Evolutionary conservation across 2,113 vertebrate genomes (phyloP), one percentile per base, ranked within the genome.

Genomic region (Haemorhous mexicanus): DNA sequence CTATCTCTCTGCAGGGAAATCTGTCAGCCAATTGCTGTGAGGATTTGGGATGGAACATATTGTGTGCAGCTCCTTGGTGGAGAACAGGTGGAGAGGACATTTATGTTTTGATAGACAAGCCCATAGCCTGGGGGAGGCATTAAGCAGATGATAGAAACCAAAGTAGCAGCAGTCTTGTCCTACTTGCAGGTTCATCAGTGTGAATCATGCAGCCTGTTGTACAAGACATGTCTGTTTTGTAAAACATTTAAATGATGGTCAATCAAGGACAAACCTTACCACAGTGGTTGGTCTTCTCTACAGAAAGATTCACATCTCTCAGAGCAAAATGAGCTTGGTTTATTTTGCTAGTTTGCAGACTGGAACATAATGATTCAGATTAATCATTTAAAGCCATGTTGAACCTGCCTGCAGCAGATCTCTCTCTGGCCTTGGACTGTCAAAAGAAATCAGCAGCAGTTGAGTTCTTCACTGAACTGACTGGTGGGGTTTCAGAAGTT

Each of bases 131-230:
- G 19, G 43, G 61, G 21, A 69, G 16, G 28, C 67, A 22, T 93
- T 83, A 74, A 37, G 35, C 62, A 63, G 63, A 69, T 89, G 28
- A 30, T 8, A 78, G 52, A 89, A 93, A 87, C 27, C 22, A 75
- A 89, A 91, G 46, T 56, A 68, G 82, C 49, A 91, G 73, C 88
- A 87, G 37, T 87, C 47, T 64, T 81, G 89, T 70, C 72, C 80
- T 93, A 11, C 80, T 67, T 94, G 89, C 47, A 89, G 28, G 77
- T 81, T 93, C 61, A 68, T 92, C 84, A 68, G n/a, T 64, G 74
- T 95, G 93, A 95, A 87, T 95, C 84, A 95, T 21, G 73, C 56
- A 95, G 84, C 77, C 69, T 89, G 86, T 87, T 92, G 55, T 92
- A 89, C 73, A 87, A 90, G 87, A 59, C 50, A 8, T 39, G 64